A percentile compares a stretch with the other conserved stretches of the same genome.
Evolutionary conservation across 2,888 invertebrate species (phyloP).

Genomic region (Drosophila suboccidentalis): DNA sequence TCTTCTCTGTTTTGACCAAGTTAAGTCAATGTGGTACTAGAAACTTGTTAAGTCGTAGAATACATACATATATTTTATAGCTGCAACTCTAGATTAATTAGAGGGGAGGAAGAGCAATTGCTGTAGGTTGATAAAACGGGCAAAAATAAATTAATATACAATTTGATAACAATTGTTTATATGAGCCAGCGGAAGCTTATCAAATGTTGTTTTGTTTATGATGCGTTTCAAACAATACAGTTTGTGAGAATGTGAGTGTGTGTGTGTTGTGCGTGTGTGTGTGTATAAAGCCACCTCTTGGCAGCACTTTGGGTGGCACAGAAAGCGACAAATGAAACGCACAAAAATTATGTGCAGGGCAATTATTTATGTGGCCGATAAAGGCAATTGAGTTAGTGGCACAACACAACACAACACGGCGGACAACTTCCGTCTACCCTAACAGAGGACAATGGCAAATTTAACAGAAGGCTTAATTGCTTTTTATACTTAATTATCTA

Average conservation of each 20-base stretch:
- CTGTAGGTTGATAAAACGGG: constrained; percentile 36
- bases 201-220: constrained; percentile 57
- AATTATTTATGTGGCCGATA: constrained; percentile 37
- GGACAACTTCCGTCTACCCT: not conserved
- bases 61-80: not conserved
- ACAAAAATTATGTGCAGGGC: constrained; percentile 38
- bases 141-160: constrained; percentile 51
- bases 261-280: not conserved
- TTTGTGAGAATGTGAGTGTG: not conserved
- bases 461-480: not conserved
- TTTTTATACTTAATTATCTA: not conserved
- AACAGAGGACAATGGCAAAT: not conserved
- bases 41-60: not conserved
- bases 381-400: constrained; percentile 22
- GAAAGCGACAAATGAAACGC: constrained; percentile 24
- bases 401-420: not conserved
- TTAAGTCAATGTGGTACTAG: not conserved
- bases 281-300: constrained; percentile 3
- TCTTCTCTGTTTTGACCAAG: not conserved
- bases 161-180: constrained; percentile 53
- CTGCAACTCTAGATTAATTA: not conserved
- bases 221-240: constrained; percentile 26
- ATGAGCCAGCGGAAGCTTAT: constrained; percentile 31
- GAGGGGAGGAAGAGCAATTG: not conserved
- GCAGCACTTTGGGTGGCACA: constrained; percentile 43